Percentiles rank a stretch among this genome's conserved stretches.
Conservation (phyloP, 2,888 invertebrate genomes). For the Prosapia bicincta region DNA sequence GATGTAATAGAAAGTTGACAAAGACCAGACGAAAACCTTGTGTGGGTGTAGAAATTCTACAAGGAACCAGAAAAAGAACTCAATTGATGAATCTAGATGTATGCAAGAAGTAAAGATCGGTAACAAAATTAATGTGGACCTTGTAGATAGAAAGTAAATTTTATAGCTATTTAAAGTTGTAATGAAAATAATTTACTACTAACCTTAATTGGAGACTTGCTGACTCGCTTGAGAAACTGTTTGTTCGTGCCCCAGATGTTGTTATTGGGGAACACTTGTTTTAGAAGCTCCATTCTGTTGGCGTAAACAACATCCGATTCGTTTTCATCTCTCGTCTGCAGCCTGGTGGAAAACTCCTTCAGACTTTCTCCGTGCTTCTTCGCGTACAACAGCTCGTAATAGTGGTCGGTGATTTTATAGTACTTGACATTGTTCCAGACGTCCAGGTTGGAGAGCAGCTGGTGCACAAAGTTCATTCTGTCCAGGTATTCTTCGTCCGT, state of each 20-base stretch:
- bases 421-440: constrained; percentile 13
- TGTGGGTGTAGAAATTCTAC: too few species aligned
- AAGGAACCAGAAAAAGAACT: too few species aligned
- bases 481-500: constrained; percentile 7
- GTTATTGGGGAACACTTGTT: constrained; percentile 8
- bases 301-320: not conserved
- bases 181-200: too few species aligned
- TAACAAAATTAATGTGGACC: too few species aligned
- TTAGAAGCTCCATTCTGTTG: constrained; percentile 6
- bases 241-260: constrained; percentile 6
- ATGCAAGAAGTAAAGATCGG: too few species aligned
- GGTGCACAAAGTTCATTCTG: constrained; percentile 10
- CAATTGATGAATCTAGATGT: too few species aligned
- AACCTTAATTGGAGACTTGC: too few species aligned
- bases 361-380: not conserved
- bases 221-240: too few species aligned
- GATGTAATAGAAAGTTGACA: too few species aligned
- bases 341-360: constrained; percentile 1
- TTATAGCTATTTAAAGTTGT: too few species aligned
- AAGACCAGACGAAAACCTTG: too few species aligned
- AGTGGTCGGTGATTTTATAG: constrained; percentile 4
- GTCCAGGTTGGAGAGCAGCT: constrained; percentile 3
- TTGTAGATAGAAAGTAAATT: too few species aligned
- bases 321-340: not conserved
- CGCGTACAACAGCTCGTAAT: constrained; percentile 8